These are phyloP conservation scores for Sarcophaga caerulescens DNA, from an alignment of 2,888 invertebrate species.

Conservation along the genomic window DNA sequence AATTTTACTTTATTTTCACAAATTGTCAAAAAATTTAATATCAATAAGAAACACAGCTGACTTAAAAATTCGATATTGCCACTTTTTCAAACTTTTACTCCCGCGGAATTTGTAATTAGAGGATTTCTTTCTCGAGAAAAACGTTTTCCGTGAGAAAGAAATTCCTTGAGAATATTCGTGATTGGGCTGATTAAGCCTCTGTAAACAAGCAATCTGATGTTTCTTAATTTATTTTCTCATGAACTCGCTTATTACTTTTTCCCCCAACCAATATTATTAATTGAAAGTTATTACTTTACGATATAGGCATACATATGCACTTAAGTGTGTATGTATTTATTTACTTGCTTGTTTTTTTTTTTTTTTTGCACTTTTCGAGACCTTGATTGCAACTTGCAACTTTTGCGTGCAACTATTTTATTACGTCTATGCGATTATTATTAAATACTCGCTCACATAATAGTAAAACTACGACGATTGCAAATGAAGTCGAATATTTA, in stretches of 20 bases:
- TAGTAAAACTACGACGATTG: not conserved
- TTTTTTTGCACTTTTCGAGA: conserved; percentile 33
- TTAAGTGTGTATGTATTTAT: not conserved
- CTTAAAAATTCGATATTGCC: too few relatives aligned
- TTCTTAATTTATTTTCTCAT: too few relatives aligned
- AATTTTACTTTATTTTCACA: too few relatives aligned
- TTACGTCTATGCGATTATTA: conserved; percentile 22
- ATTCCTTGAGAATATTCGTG: too few relatives aligned
- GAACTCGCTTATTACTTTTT: conserved; percentile 1
- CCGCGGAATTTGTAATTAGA: too few relatives aligned
- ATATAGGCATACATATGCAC: not conserved
- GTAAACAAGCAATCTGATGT: too few relatives aligned
- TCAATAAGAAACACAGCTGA: too few relatives aligned
- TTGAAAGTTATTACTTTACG: conserved; percentile 11
- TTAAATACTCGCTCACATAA: not conserved
- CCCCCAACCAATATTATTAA: conserved; percentile 10
- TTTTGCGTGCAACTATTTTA: conserved; percentile 60
- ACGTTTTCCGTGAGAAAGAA: too few relatives aligned
- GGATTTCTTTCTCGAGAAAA: too few relatives aligned
- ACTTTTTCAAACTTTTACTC: too few relatives aligned
- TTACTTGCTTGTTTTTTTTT: not conserved
- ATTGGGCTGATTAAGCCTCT: too few relatives aligned
- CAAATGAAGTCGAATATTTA: conserved; percentile 19
- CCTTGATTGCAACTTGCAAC: conserved; percentile 53
- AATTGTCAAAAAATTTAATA: too few relatives aligned